phyloP scores from a whole-genome alignment of 2,888 invertebrate genomes.

The Torymus aiolomorphi region DNA sequence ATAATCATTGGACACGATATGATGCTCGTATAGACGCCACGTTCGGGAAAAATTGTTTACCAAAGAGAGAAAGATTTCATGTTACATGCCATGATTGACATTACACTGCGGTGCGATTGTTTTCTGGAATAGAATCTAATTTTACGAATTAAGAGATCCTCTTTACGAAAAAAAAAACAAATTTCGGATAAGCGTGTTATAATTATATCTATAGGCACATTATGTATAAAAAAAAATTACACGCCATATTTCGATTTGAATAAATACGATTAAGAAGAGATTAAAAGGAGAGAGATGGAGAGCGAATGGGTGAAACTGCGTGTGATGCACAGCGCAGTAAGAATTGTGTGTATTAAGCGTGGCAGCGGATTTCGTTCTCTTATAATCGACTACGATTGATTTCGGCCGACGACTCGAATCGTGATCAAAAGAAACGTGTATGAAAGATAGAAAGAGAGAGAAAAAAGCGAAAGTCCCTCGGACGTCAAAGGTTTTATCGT shows the following conservation, averaged over 20 bases:
- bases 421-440: conserved; percentile 22
- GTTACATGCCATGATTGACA: conserved; percentile 36
- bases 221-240: conserved; percentile 55
- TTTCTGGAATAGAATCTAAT: conserved; percentile 46
- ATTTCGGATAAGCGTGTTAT: conserved; percentile 60
- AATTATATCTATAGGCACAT: conserved; percentile 58
- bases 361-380: conserved; percentile 48
- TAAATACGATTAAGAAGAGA: conserved; percentile 52
- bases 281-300: conserved; percentile 6
- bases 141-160: conserved; percentile 49
- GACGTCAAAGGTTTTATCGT: conserved; percentile 53
- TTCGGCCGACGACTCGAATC: conserved; percentile 45
- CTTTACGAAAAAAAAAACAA: conserved; percentile 47
- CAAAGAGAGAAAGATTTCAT: conserved; percentile 34
- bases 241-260: conserved; percentile 49
- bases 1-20: background rate
- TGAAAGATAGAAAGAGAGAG: background rate
- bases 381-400: conserved; percentile 50
- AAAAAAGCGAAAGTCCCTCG: conserved; percentile 34
- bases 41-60: conserved; percentile 28
- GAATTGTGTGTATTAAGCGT: background rate
- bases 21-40: background rate
- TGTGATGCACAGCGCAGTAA: background rate
- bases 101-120: conserved; percentile 53
- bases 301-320: background rate